Evolutionary conservation across 2,113 vertebrate genomes (phyloP), one percentile per base, ranked within the genome.

Genomic region (Grantiella picta): DNA sequence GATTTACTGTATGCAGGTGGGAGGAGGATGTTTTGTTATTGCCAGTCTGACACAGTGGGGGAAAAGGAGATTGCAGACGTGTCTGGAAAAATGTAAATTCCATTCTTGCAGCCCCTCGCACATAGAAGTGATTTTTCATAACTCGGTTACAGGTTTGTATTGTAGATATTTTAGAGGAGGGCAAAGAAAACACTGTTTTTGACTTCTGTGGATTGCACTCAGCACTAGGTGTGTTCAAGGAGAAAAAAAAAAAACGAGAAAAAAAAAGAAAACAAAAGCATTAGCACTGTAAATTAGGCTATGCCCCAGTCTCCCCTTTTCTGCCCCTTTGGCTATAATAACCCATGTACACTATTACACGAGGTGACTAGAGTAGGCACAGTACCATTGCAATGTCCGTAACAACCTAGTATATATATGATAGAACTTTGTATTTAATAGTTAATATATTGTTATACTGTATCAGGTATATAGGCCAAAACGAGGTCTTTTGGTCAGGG

Each of bases 341-440:
- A 94, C 82, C 96, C 96, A 83, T 90, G 92, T 96, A 96, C 89
- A 92, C 93, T 95, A 94, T 97, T 86, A 94, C 95, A 96, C 91
- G 13, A 95, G 89, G 94, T 96, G 90, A 96, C 89, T 97, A 97
- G 96, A 95, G 69, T 96, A 97, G 96, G 94, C 88, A 89, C 95
- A 68, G 92, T 95, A 96, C 94, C 92, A 96, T 96, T 96, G 94
- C 96, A 95, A 96, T 89, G 96, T 97, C 95, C 47, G 89, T 97
- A 96, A 96, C 95, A 96, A 93, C 78, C 91, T 96, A 97, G 96
- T 92, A 95, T 96, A 95, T 96, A 95, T 97, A 95, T 94, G 91
- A 95, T 91, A 96, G 94, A 96, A 89, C 92, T 97, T 97, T 97
- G 97, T 97, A 97, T 97, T 96, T 97, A 97, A 97, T 96, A 96